A percentile compares a stretch with the other conserved stretches of the same genome.
phyloP scores from a whole-genome alignment of 1,140 invertebrate species.

The Drosophila arawakana region DNA sequence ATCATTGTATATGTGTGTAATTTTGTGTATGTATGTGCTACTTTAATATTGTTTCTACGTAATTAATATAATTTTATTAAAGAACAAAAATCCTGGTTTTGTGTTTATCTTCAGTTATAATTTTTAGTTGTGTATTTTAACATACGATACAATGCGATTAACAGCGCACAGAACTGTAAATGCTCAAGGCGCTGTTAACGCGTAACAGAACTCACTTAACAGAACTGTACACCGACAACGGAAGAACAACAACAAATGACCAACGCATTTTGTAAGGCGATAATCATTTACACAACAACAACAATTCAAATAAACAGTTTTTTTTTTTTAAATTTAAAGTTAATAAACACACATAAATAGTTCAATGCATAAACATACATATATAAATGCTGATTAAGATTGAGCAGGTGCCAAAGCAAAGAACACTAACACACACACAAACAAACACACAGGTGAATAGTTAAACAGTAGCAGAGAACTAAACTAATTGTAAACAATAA shows the following conservation, averaged over 20 bases:
- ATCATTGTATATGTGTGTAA: slow-evolving; percentile 62
- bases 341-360: slow-evolving; percentile 16
- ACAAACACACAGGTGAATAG: slow-evolving; percentile 1
- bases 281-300: slow-evolving; percentile 72
- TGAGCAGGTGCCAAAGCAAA: slow-evolving; percentile 47
- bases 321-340: slow-evolving; percentile 11
- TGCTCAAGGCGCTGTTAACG: slow-evolving; percentile 37
- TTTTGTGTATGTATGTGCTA: slow-evolving; percentile 75
- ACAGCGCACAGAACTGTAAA: slow-evolving; percentile 42
- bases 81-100: slow-evolving; percentile 37
- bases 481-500: slow-evolving; percentile 50
- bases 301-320: slow-evolving; percentile 17
- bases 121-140: slow-evolving; percentile 14
- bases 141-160: slow-evolving; percentile 17
- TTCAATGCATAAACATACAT: not conserved
- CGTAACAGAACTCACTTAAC: slow-evolving; percentile 8
- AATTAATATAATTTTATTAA: slow-evolving; percentile 73
- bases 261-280: slow-evolving; percentile 71
- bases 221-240: slow-evolving; percentile 39
- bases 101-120: slow-evolving; percentile 28
- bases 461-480: slow-evolving; percentile 26
- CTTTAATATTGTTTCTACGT: slow-evolving; percentile 64
- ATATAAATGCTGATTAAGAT: slow-evolving; percentile 20
- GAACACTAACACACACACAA: slow-evolving; percentile 22
- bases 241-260: slow-evolving; percentile 55